A percentile compares a stretch with the other conserved stretches of the same genome.
phyloP scores from a whole-genome alignment of 2,113 vertebrate species.

The Thryonomys swinderianus region DNA sequence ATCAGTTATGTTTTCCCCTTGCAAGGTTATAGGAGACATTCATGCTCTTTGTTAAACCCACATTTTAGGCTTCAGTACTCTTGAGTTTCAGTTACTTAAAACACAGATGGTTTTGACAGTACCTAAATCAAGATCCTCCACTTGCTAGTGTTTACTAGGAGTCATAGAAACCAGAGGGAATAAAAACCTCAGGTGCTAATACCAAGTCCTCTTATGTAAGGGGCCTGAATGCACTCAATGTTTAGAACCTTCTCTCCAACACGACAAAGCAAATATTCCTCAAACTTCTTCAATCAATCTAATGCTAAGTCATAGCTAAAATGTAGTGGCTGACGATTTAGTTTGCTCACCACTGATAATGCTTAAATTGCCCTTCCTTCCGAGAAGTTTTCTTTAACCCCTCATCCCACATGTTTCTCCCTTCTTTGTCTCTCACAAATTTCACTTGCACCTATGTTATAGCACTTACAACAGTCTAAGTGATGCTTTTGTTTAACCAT shows the following conservation, averaged over 20 bases:
- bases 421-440: not conserved
- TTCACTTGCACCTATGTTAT: not conserved
- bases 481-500: not conserved
- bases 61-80: not conserved
- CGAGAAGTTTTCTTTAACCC: not conserved
- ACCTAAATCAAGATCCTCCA: not conserved
- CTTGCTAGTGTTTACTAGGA: not conserved
- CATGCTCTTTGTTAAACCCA: not conserved
- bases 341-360: not conserved
- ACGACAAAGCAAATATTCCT: not conserved
- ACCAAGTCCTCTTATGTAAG: not conserved
- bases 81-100: slow-evolving; percentile 18
- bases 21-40: not conserved
- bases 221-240: not conserved
- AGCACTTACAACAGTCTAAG: not conserved
- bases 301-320: not conserved
- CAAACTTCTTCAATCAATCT: not conserved
- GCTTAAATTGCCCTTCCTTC: not conserved
- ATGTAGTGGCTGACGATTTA: not conserved
- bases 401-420: not conserved
- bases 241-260: not conserved
- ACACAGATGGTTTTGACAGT: not conserved
- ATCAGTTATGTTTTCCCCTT: not conserved
- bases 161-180: not conserved
- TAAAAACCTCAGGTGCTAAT: not conserved